These are phyloP conservation scores for Microctonus hyperodae DNA, from an alignment of 2,888 invertebrate species.

Conservation along the genomic window DNA sequence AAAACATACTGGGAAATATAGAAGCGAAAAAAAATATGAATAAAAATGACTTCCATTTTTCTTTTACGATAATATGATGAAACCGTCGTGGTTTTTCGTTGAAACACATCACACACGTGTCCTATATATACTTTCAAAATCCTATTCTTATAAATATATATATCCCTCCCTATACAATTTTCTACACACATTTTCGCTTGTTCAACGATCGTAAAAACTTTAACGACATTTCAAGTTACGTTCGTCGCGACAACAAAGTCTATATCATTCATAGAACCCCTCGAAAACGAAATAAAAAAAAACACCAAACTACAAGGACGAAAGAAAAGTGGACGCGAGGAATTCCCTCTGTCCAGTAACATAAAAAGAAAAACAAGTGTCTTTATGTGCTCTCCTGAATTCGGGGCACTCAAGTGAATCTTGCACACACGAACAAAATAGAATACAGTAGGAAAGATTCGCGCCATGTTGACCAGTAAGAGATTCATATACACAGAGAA, in stretches of 20 bases:
- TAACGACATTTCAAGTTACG: conserved; percentile 26
- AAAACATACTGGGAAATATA: too few relatives aligned
- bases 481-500: neutral
- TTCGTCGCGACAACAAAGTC: neutral
- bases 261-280: neutral
- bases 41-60: neutral
- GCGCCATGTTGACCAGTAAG: neutral
- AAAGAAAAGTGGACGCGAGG: neutral
- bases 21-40: neutral
- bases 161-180: neutral
- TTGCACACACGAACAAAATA: neutral
- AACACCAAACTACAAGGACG: neutral
- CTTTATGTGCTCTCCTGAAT: conserved; percentile 3
- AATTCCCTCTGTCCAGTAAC: neutral
- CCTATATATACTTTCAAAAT: conserved; percentile 3
- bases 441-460: neutral
- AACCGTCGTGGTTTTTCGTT: conserved; percentile 11
- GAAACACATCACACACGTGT: conserved; percentile 16
- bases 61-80: neutral
- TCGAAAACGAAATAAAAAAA: neutral
- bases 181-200: neutral
- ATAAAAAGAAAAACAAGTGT: conserved; percentile 25
- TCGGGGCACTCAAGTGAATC: neutral
- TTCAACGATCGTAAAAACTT: conserved; percentile 21
- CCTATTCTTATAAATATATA: conserved; percentile 9